A percentile compares a stretch with the other conserved stretches of the same genome.
Evolutionary conservation across 1,140 invertebrate genomes (phyloP).

Genomic region (Drosophila rufa): DNA sequence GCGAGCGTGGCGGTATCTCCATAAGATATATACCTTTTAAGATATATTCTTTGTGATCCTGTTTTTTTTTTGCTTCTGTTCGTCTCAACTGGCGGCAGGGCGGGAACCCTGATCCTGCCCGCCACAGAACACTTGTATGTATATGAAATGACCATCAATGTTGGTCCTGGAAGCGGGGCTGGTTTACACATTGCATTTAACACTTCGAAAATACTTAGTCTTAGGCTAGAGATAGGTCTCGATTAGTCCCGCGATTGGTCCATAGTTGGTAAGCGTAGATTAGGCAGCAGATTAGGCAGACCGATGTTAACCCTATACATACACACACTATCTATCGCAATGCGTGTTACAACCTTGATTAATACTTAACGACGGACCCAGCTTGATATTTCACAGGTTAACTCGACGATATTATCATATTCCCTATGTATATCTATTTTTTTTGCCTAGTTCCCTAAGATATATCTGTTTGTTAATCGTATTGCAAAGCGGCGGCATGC

Average conservation of each 20-base stretch:
- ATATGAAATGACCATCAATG: constrained; percentile 34
- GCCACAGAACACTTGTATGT: constrained; percentile 13
- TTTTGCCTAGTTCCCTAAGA: constrained; percentile 35
- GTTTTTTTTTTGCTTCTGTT: constrained; percentile 38
- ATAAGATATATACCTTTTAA: constrained; percentile 6
- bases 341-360: constrained; percentile 11
- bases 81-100: constrained; percentile 3
- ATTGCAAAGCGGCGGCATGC: constrained; percentile 32
- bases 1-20: not conserved
- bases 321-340: constrained; percentile 7
- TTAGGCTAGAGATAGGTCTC: constrained; percentile 47
- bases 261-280: constrained; percentile 60
- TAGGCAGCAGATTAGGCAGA: constrained; percentile 24
- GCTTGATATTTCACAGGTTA: constrained; percentile 24
- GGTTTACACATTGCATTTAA: constrained; percentile 64
- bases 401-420: constrained; percentile 15
- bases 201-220: constrained; percentile 42
- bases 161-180: constrained; percentile 27
- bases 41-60: constrained; percentile 23
- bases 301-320: constrained; percentile 18
- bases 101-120: not conserved
- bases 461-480: constrained; percentile 35
- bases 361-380: constrained; percentile 33
- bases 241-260: constrained; percentile 63
- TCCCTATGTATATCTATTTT: constrained; percentile 21